Conservation (phyloP, 2,888 invertebrate genomes). For the Labia minor region DNA sequence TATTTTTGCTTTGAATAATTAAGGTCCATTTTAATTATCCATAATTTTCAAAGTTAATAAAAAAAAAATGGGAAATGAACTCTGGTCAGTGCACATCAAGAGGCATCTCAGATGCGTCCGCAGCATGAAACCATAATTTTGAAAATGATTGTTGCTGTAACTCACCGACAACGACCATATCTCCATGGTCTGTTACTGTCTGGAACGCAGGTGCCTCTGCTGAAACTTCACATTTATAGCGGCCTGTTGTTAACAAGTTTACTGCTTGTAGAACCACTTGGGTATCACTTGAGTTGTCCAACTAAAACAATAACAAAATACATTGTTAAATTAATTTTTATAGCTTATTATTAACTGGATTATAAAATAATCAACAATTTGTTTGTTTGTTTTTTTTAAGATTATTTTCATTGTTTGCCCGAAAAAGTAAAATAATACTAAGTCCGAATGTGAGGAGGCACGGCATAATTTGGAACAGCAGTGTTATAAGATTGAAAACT, state of each 20-base stretch:
- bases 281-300: constrained; percentile 52
- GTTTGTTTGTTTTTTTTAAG: no score
- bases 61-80: no score
- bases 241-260: constrained; percentile 56
- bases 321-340: not conserved
- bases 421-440: no score
- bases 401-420: no score
- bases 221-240: constrained; percentile 67
- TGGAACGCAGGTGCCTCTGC: constrained; percentile 68
- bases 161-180: constrained; percentile 66
- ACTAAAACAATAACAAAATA: constrained; percentile 35
- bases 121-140: not conserved
- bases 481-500: no score
- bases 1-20: no score
- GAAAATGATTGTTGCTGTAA: constrained; percentile 21
- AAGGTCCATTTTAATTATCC: no score
- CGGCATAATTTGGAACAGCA: no score
- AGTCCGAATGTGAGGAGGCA: no score
- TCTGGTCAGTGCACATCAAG: not conserved
- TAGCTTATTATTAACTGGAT: no score
- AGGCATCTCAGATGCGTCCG: not conserved
- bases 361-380: no score
- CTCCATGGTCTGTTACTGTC: constrained; percentile 60
- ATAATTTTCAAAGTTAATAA: no score
- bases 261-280: constrained; percentile 56